Base-by-base conservation (phyloP, 1,140 invertebrate genomes). In the Heliconius congener region DNA sequence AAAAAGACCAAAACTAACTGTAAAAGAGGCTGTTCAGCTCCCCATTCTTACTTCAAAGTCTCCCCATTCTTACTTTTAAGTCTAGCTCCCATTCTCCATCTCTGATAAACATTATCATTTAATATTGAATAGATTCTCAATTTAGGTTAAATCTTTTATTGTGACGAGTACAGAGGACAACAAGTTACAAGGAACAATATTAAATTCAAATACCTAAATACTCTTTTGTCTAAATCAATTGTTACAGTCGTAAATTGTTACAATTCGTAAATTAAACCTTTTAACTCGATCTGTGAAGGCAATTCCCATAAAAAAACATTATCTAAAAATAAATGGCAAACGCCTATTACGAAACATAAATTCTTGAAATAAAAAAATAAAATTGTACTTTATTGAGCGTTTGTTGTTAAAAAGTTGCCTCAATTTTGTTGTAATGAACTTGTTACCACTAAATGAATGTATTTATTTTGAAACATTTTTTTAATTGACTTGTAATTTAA, bases 281-380 rank as follows among this genome's bases (percentile, higher is more conserved):
- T 66, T 66, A 66, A 66, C 60, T 66, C 27, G 11, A 66, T 30
- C n/a, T 27, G 27, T 66, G 3, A 66, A 27, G 27, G 60, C 60
- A 66, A 30, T 18, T 5, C 60, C 60, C 60, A 66, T 66, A 66
- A 66, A 66, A 66, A 13, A 30, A 27, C 60, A 66, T 66, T 66
- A 66, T 66, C 27, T 23, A 66, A 66, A 66, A 66, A 66, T 66
- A 66, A 66, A 66, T 66, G 60, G 60, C 60, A 23, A 30, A 30
- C 23, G 60, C 27, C 60, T 66, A 66, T 30, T 30, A 66, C 60
- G 60, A 66, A 66, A 66, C 60, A 66, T 66, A 66, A 66, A 66
- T 66, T 66, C 60, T 66, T 27, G 27, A 66, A 66, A 66, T 66
- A 6, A 66, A 66, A 66, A 27, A 66, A 60, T 27, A 60, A 3